Base-by-base conservation (phyloP, 1,140 invertebrate species). In the Piezodorus guildinii region DNA sequence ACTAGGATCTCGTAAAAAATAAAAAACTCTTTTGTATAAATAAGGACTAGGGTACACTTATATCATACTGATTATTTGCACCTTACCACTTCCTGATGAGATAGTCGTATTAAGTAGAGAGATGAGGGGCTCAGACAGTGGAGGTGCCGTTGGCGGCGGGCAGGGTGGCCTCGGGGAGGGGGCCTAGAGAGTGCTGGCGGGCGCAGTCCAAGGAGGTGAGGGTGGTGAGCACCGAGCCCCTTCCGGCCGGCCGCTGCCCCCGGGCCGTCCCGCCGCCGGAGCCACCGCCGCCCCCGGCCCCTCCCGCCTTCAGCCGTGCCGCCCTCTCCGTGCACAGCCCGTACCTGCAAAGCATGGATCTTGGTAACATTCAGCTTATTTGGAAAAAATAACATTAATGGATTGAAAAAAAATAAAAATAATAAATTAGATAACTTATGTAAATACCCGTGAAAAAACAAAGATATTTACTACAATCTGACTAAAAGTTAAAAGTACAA, bases 201-300 rank as follows among this genome's bases (percentile, higher is more conserved):
- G 66, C 63, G 27, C 67, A 66, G 49, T 69, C 68, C 10, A 68
- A 23, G 14, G 68, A 69, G 1, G 68, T 69, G 10, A 69, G 64
- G 3, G 68, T 69, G 39, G 68, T 69, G 46, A 69, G 66, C 5
- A 69, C 44, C n/a, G 68, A 69, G 3, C 68, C 68, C 1, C 68
- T 15, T 5, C 66, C 66, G 0, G 66, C 14, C 1, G 65, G 59
- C 8, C 43, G 30, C 17, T 58, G 43, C 9, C 59, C 17, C 1
- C 21, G n/a, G 12, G 19, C 60, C 6, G 52, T 45, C 2, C 51
- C 44, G 3, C 21, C 45, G 1, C 43, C 51, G 8, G 14, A 6
- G 2, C 25, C 19, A 9, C 45, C 46, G n/a, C 62, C 39, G 17
- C 62, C 27, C 21, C 62, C 30, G 17, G 49, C 60, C 45, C 66